Evolutionary conservation across 2,888 invertebrate species (phyloP).

Genomic region (Buathra laborator): DNA sequence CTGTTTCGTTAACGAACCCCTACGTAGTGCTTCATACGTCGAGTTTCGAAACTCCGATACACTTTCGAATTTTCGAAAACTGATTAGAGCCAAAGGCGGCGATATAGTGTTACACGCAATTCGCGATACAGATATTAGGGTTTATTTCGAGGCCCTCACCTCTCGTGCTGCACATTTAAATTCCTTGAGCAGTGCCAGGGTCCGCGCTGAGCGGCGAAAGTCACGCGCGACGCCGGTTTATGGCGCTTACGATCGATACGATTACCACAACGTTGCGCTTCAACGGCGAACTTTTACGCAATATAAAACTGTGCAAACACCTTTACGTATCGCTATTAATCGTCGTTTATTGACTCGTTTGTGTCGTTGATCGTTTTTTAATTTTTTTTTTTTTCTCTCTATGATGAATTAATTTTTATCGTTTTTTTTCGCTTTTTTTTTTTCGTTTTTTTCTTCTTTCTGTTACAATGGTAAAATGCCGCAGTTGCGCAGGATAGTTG

Average conservation of each 20-base stretch:
- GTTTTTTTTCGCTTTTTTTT: not conserved
- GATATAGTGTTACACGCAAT: not conserved
- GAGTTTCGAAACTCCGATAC: not conserved
- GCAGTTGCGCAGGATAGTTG: slow-evolving; percentile 29
- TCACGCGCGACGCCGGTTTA: slow-evolving; percentile 55
- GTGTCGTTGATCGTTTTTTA: not conserved
- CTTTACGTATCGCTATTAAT: not conserved
- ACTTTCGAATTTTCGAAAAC: slow-evolving; percentile 41
- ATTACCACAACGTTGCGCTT: slow-evolving; percentile 62
- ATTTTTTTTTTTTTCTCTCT: slow-evolving; percentile 2
- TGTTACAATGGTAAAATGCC: not conserved
- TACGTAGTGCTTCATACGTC: not conserved
- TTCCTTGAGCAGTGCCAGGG: slow-evolving; percentile 72
- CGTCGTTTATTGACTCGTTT: not conserved
- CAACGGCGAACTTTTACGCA: slow-evolving; percentile 37
- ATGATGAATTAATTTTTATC: not conserved
- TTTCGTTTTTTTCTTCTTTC: not conserved
- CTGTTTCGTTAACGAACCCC: slow-evolving; percentile 35
- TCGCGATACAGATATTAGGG: slow-evolving; percentile 7
- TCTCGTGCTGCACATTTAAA: slow-evolving; percentile 75
- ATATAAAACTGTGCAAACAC: not conserved
- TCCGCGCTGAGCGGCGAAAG: slow-evolving; percentile 66
- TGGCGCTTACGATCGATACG: slow-evolving; percentile 66
- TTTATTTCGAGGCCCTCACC: slow-evolving; percentile 64
- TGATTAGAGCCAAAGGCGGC: not conserved